Percentiles rank a stretch among this genome's conserved stretches.
phyloP scores from a whole-genome alignment of 2,797 vertebrate genomes.

The Myripristis jacobus region DNA sequence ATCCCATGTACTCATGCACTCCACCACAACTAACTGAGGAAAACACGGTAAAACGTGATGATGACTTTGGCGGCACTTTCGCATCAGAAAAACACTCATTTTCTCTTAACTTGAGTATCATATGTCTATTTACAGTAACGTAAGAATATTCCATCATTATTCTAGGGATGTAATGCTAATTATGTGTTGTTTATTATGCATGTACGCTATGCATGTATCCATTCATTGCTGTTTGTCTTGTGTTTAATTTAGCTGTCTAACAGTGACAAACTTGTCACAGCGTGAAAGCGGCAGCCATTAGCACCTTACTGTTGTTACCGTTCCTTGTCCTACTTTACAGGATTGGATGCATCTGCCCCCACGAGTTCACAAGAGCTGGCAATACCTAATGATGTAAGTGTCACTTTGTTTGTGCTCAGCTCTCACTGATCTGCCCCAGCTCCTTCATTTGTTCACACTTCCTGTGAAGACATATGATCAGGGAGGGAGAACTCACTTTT shows the following conservation, averaged over 20 bases:
- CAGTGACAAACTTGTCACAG: slow-evolving; percentile 52
- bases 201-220: neutral
- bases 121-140: no score
- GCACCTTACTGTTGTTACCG: slow-evolving; percentile 68
- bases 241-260: slow-evolving; percentile 38
- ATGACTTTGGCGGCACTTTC: neutral
- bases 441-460: slow-evolving; percentile 44
- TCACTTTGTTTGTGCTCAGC: slow-evolving; percentile 62
- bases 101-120: no score
- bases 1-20: slow-evolving; percentile 71
- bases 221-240: slow-evolving; percentile 22
- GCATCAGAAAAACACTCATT: neutral
- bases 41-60: slow-evolving; percentile 30
- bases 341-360: slow-evolving; percentile 88
- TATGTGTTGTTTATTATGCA: neutral
- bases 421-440: slow-evolving; percentile 34
- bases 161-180: slow-evolving; percentile 4
- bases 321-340: slow-evolving; percentile 85
- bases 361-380: slow-evolving; percentile 95
- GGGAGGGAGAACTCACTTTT: no score
- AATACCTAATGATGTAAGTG: slow-evolving; percentile 96
- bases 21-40: slow-evolving; percentile 67
- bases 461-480: slow-evolving; percentile 19
- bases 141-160: no score
- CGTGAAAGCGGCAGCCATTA: slow-evolving; percentile 66